Evolutionary conservation across 2,888 invertebrate species (phyloP).

Genomic region (Watsonalla binaria): DNA sequence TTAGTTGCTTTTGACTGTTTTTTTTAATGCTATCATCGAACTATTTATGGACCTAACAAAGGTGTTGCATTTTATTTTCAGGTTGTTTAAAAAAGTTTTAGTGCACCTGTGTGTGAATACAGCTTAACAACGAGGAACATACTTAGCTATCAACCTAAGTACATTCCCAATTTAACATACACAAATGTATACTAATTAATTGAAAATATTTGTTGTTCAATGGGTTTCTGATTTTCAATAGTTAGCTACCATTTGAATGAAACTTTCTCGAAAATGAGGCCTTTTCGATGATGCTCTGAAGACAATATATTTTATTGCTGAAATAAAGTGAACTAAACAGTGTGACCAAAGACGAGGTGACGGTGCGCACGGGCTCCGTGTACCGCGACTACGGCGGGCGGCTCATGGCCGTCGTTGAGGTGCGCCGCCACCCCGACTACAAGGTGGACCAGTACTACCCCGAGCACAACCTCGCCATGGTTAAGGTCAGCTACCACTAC

Average conservation of each 20-base stretch:
- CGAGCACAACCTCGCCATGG: conserved; percentile 66
- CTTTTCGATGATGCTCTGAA: too few relatives aligned
- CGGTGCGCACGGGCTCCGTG: conserved; percentile 62
- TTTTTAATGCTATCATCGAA: background rate
- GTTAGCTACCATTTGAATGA: too few relatives aligned
- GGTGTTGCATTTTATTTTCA: background rate
- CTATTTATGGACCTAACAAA: too few relatives aligned
- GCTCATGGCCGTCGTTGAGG: conserved; percentile 49
- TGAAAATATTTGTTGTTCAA: too few relatives aligned
- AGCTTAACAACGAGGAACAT: too few relatives aligned
- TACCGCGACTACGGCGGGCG: conserved; percentile 65
- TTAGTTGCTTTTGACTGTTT: conserved; percentile 33
- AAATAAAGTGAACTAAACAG: conserved; percentile 24
- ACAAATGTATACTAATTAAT: too few relatives aligned
- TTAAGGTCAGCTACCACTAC: conserved; percentile 47
- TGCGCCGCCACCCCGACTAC: conserved; percentile 61
- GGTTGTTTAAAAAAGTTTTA: background rate
- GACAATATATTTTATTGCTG: too few relatives aligned
- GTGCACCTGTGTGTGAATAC: background rate
- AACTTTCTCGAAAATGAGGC: too few relatives aligned
- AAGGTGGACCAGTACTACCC: conserved; percentile 67
- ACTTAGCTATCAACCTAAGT: too few relatives aligned
- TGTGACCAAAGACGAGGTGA: conserved; percentile 59
- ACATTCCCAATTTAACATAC: too few relatives aligned
- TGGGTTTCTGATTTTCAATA: too few relatives aligned